These are phyloP conservation scores for Catonia carolina DNA, from an alignment of 2,888 invertebrate species.

Conservation along the genomic window DNA sequence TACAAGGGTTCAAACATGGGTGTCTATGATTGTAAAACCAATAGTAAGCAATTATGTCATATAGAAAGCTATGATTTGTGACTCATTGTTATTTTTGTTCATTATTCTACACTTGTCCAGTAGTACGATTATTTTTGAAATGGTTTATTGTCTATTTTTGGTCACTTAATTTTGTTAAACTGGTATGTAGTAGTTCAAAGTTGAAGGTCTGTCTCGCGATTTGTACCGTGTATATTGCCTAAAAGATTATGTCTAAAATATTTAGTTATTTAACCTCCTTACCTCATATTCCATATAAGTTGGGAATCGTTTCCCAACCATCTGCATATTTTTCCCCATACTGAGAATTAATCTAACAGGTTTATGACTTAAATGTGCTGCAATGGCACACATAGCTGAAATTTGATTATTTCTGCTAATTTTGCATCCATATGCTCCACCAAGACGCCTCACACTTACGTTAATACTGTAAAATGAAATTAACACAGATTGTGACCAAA, in stretches of 20 bases:
- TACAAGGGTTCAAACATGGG: no score
- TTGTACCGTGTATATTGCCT: no score
- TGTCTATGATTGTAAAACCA: no score
- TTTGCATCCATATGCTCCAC: slow-evolving; percentile 78
- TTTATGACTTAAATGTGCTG: slow-evolving; percentile 53
- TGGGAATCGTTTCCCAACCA: slow-evolving; percentile 60
- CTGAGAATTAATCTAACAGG: slow-evolving; percentile 66
- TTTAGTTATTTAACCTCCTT: slow-evolving; percentile 15
- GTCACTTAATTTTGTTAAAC: no score
- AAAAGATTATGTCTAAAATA: not conserved
- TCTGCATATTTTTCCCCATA: slow-evolving; percentile 63
- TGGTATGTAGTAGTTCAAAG: no score
- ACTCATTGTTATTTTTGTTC: no score
- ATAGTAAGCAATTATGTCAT: no score
- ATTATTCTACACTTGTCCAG: no score
- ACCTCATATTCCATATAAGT: slow-evolving; percentile 59
- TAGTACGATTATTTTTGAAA: no score
- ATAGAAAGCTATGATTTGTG: no score
- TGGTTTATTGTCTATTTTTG: no score
- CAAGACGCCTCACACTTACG: slow-evolving; percentile 62
- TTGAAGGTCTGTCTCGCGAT: no score
- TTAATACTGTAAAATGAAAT: slow-evolving; percentile 58
- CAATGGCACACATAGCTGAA: slow-evolving; percentile 62
- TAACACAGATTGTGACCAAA: not conserved
- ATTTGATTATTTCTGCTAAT: slow-evolving; percentile 54